Conservation (phyloP, 1,140 invertebrate species). For the Pseudachorutes palmiensis region DNA sequence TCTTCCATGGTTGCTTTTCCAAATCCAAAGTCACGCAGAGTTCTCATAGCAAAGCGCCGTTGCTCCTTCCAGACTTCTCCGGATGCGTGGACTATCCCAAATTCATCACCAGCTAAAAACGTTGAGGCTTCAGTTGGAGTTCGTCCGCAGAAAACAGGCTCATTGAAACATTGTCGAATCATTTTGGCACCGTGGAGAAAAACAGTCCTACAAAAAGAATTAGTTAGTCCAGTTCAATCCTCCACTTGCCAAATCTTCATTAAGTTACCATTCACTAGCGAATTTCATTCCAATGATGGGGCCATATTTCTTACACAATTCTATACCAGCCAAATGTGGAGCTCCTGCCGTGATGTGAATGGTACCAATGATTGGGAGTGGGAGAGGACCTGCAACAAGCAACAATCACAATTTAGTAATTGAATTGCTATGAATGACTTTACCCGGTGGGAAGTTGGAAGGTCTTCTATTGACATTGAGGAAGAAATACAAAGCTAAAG, state of each 20-base stretch:
- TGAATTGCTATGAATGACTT: no score
- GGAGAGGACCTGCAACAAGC: background rate
- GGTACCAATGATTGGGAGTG: background rate
- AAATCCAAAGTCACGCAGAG: constrained; percentile 4
- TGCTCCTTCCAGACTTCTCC: background rate
- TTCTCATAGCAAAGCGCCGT: background rate
- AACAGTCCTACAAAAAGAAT: background rate
- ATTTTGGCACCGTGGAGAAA: background rate
- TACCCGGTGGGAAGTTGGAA: no score
- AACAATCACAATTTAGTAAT: no score
- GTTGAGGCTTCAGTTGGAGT: background rate
- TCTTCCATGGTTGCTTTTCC: constrained; percentile 7
- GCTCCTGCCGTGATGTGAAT: background rate
- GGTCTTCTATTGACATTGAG: no score
- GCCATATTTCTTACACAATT: background rate
- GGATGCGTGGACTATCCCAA: background rate
- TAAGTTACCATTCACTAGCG: background rate
- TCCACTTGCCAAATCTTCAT: background rate
- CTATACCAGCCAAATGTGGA: background rate
- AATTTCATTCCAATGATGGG: background rate
- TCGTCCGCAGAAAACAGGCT: background rate
- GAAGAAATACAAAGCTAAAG: no score
- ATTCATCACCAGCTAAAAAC: background rate
- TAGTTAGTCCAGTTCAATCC: background rate
- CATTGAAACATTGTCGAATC: background rate